Evolutionary conservation across 2,888 invertebrate genomes (phyloP).

Genomic region (Sclerodermus sp.): DNA sequence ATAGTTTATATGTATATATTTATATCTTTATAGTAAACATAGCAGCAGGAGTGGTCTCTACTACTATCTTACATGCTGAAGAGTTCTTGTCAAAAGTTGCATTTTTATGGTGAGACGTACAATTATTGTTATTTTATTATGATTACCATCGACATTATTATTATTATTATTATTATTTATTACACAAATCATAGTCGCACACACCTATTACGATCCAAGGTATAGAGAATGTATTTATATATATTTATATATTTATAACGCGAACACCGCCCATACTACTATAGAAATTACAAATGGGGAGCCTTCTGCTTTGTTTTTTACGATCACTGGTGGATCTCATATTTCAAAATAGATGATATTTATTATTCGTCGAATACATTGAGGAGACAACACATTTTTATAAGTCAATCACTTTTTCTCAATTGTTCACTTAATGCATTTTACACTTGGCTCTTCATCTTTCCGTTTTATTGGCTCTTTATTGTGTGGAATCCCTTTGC

Average conservation of each 20-base stretch:
- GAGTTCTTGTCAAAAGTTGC: not conserved
- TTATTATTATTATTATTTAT: conserved; percentile 49
- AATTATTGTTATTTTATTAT: conserved; percentile 33
- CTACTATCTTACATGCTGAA: conserved; percentile 56
- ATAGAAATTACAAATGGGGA: conserved; percentile 56
- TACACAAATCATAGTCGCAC: conserved; percentile 55
- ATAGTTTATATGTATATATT: conserved; percentile 5
- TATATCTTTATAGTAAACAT: conserved; percentile 43
- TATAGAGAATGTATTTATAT: conserved; percentile 49
- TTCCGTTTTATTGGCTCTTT: conserved; percentile 42
- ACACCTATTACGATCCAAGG: conserved; percentile 50
- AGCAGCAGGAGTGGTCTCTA: conserved; percentile 56
- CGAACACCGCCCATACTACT: conserved; percentile 57
- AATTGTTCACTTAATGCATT: conserved; percentile 45
- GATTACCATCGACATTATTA: conserved; percentile 36
- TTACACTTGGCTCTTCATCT: conserved; percentile 38
- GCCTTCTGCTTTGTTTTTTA: conserved; percentile 29
- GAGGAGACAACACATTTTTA: conserved; percentile 37
- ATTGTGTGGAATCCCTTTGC: conserved; percentile 37
- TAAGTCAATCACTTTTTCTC: conserved; percentile 39
- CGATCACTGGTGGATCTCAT: conserved; percentile 39
- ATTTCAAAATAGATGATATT: conserved; percentile 51
- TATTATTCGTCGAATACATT: conserved; percentile 44
- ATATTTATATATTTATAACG: conserved; percentile 57
- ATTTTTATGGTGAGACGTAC: too few species aligned